Conservation (phyloP, 1,140 invertebrate genomes). For the Drosophila pseudoananassae region DNA sequence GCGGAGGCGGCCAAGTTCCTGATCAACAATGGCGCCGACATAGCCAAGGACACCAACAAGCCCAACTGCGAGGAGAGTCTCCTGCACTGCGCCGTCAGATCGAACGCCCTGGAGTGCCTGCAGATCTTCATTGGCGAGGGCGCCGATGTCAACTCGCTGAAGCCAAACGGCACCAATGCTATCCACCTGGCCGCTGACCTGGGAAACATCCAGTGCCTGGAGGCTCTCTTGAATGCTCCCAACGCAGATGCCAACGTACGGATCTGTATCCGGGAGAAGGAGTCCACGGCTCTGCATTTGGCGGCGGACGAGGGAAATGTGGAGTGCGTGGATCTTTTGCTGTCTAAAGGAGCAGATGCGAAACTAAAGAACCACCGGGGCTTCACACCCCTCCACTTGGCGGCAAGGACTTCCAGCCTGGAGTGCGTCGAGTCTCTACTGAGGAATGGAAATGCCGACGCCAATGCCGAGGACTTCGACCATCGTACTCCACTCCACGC, state of each 20-base stretch:
- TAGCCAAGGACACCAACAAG: slow-evolving; percentile 85
- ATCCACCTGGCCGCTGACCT: slow-evolving; percentile 91
- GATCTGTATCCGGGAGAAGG: slow-evolving; percentile 88
- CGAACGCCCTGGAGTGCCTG: slow-evolving; percentile 90
- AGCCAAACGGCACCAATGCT: slow-evolving; percentile 89
- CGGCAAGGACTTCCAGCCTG: slow-evolving; percentile 89
- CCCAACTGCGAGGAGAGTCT: slow-evolving; percentile 90
- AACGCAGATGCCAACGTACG: slow-evolving; percentile 86
- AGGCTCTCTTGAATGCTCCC: slow-evolving; percentile 88
- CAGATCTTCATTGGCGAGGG: slow-evolving; percentile 89
- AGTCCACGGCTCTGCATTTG: slow-evolving; percentile 91
- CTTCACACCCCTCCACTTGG: slow-evolving; percentile 91
- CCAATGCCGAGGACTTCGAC: slow-evolving; percentile 91
- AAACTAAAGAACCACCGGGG: slow-evolving; percentile 89
- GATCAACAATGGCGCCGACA: slow-evolving; percentile 87
- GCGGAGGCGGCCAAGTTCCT: slow-evolving; percentile 89
- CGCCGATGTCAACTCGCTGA: slow-evolving; percentile 88
- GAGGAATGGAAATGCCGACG: slow-evolving; percentile 89
- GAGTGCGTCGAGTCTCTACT: slow-evolving; percentile 91
- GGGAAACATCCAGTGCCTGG: slow-evolving; percentile 88
- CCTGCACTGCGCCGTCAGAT: slow-evolving; percentile 90
- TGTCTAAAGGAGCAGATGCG: slow-evolving; percentile 89
- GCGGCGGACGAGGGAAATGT: slow-evolving; percentile 91
- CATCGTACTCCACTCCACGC: slow-evolving; percentile 91
- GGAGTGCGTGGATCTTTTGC: slow-evolving; percentile 89